These are phyloP conservation scores for Netelia inedita DNA, from an alignment of 2,888 invertebrate genomes.

Conservation along the genomic window DNA sequence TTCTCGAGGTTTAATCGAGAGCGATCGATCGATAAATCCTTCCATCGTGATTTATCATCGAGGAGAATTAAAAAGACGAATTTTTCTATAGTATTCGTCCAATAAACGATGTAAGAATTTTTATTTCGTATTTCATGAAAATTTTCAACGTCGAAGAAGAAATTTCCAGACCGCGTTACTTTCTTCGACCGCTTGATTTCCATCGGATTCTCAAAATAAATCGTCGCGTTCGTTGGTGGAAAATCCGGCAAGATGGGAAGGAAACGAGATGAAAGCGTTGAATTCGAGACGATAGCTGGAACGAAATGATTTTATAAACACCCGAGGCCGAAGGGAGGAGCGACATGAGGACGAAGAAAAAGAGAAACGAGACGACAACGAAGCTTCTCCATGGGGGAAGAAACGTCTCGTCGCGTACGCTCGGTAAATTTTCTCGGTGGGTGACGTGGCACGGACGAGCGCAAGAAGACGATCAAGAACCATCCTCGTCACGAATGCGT, in stretches of 20 bases:
- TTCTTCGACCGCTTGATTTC: conserved; percentile 8
- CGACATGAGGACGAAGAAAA: conserved; percentile 25
- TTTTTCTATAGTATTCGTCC: neutral
- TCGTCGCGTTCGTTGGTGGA: conserved; percentile 39
- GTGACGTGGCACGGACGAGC: conserved; percentile 33
- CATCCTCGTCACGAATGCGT: conserved; percentile 58
- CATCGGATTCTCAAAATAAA: conserved; percentile 64
- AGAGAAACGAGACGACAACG: conserved; percentile 21
- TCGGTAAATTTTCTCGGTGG: conserved; percentile 34
- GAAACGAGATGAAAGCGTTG: conserved; percentile 7
- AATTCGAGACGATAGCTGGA: conserved; percentile 13
- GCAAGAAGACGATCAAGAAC: conserved; percentile 25
- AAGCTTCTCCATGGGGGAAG: conserved; percentile 12
- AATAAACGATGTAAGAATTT: neutral
- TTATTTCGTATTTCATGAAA: neutral
- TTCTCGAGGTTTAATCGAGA: neutral
- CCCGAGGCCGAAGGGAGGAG: neutral
- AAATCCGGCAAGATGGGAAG: conserved; percentile 1
- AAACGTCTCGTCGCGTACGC: conserved; percentile 17
- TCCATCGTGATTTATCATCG: no score
- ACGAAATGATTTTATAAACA: conserved; percentile 45
- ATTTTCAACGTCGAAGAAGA: conserved; percentile 6
- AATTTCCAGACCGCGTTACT: conserved; percentile 2
- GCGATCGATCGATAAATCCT: neutral
- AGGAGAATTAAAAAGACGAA: neutral